A percentile compares a stretch with the other conserved stretches of the same genome.
Conservation (phyloP, 2,888 invertebrate species). For the Yponomeuta evonymella region DNA sequence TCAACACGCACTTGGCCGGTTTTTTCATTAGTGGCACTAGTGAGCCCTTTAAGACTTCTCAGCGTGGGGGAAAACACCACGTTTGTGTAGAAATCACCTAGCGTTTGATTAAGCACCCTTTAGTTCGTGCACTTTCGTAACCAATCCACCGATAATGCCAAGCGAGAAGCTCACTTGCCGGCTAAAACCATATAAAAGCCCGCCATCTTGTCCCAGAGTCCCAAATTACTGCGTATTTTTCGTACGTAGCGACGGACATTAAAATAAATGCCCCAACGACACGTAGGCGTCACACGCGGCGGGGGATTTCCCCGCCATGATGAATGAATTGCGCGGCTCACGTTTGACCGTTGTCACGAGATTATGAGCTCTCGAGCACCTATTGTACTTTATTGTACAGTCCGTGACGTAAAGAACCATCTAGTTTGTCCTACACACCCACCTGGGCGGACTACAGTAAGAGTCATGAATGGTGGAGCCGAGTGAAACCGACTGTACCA, state of each 20-base stretch:
- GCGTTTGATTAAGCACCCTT: too few species aligned
- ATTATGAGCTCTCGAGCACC: conserved; percentile 39
- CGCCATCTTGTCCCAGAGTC: conserved; percentile 3
- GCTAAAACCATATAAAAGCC: neutral
- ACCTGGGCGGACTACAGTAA: too few species aligned
- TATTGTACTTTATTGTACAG: conserved; percentile 35
- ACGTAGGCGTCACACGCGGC: conserved; percentile 32
- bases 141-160: too few species aligned
- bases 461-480: too few species aligned
- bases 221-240: neutral
- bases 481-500: too few species aligned
- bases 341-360: conserved; percentile 43
- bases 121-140: too few species aligned
- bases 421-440: too few species aligned
- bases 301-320: conserved; percentile 33
- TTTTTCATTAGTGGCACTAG: too few species aligned
- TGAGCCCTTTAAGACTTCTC: too few species aligned
- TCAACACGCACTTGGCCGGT: too few species aligned
- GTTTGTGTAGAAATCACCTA: too few species aligned
- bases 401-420: neutral
- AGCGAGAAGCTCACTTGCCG: neutral
- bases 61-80: too few species aligned
- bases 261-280: conserved; percentile 26
- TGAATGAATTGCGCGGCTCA: conserved; percentile 44
- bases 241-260: conserved; percentile 1